Evolutionary conservation across 2,797 vertebrate genomes (phyloP), one percentile per base, ranked within the genome.

Genomic region (Enteromius trimaculatus): DNA sequence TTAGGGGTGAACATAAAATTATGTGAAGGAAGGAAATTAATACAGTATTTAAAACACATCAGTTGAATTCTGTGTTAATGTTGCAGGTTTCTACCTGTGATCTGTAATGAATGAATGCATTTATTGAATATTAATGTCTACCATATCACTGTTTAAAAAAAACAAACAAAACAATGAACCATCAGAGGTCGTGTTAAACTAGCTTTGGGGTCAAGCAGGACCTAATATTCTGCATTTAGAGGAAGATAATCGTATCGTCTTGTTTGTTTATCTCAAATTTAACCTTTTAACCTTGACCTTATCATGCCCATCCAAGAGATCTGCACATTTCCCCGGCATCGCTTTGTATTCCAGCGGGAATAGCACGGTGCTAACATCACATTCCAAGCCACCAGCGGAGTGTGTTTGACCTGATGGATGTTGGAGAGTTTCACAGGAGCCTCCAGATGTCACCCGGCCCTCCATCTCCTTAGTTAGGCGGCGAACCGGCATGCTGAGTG

Each of bases 391-490:
- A 83, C 75, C 81, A 83, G 42, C 53, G 16, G 75, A 78, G 81
- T 77, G 39, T 49, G 44, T 70, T 83, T 83, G 81, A 83, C 81
- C 81, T 83, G 75, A 83, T 83, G 65, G 74, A 78, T 83, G 81
- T 77, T 62, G 81, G 75, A 71, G 66, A 83, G 65, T 83, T 76
- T 78, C 65, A 72, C 82, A 39, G 37, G 29, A 86, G 34, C 72
- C 75, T 85, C 77, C 60, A 80, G 77, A 37, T 80, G 82, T 82
- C 77, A 69, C 37, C 77, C 44, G 19, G 65, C 79, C 71, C 68
- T 88, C 81, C 49, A 76, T 80, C 85, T 77, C 81, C 81, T 82
- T 83, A 55, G 83, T 68, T 77, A 62, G 69, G 81, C 34, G 23
- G 66, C 39, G 62, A 79, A 68, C 51, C 55, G 68, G 69, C 68